Conservation (phyloP, 1,140 invertebrate species). For the Monochamus saltuarius region DNA sequence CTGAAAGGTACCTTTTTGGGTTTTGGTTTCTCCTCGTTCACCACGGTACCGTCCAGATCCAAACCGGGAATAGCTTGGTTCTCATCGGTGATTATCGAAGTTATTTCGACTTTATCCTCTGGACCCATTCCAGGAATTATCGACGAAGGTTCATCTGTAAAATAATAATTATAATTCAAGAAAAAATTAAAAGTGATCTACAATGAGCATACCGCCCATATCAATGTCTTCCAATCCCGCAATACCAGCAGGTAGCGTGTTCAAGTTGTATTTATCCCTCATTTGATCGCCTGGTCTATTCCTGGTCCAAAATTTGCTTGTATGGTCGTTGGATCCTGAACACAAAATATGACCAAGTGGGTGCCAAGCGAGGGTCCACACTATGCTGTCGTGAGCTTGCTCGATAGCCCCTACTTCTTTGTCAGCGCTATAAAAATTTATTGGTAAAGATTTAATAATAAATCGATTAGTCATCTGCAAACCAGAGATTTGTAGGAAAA, state of each 20-base stretch:
- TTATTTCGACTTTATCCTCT: conserved; percentile 80
- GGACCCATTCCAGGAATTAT: conserved; percentile 94
- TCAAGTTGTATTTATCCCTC: conserved; percentile 97
- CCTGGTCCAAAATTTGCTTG: conserved; percentile 98
- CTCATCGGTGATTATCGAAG: conserved; percentile 57
- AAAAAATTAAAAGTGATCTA: conserved; percentile 5
- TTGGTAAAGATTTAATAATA: too few relatives aligned
- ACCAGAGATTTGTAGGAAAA: too few relatives aligned
- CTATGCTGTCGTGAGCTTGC: conserved; percentile 97
- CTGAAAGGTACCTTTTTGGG: conserved; percentile 87
- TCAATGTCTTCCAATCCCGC: conserved; percentile 72
- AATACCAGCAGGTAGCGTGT: conserved; percentile 79
- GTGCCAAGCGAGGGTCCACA: conserved; percentile 99
- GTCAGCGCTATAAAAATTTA: conserved; percentile 69
- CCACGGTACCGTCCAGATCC: conserved; percentile 72
- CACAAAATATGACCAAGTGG: conserved; percentile 97
- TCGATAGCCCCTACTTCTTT: conserved; percentile 98
- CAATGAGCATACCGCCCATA: conserved; percentile 53
- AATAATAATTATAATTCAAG: not conserved
- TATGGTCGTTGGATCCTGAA: conserved; percentile 97
- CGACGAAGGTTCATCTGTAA: conserved; percentile 69
- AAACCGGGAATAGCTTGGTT: conserved; percentile 80
- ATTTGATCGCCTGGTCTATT: conserved; percentile 98
- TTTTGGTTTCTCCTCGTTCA: conserved; percentile 65
- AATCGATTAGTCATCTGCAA: too few relatives aligned